Base-by-base conservation (phyloP, 2,797 vertebrate species). In the Lateolabrax maculatus region DNA sequence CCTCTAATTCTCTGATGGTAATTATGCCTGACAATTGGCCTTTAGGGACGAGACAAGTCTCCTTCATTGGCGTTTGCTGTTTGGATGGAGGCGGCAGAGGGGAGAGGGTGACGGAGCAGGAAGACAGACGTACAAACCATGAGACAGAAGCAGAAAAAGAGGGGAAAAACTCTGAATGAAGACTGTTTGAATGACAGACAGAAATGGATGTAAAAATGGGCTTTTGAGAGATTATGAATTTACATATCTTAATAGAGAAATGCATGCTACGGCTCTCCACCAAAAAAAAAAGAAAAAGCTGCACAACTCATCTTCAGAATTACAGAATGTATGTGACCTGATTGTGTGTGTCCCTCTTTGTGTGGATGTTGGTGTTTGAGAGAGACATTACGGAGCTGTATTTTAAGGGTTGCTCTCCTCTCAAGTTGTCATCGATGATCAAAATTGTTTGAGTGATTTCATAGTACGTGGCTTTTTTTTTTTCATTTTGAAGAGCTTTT, bases 21-120 rank as follows among this genome's bases (percentile, higher is more conserved):
- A 97, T 97, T 96, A 96, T 95, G 95, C 93, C 95, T 95, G 96
- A 96, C 96, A 96, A 96, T 94, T 96, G 96, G 96, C 95, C 96
- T 97, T 96, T 94, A 94, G 94, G 94, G 96, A 94, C 91, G 95
- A 96, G 94, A 96, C 94, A 86, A 95, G 95, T 95, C 95, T 94
- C 84, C 80, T 69, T 87, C 83, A 85, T 92, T 96, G 96, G 95
- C 95, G 58, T 95, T 96, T 94, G 95, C 93, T 95, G 94, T 94
- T 93, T 88, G 80, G 71, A 68, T 46, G 81, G 31, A 11, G 9
- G 51, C 68, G 79, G 75, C 56, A 75, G 77, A 48, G 57, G 63
- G 64, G 62, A 75, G 60, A 77, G 57, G 46, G 72, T 65, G 83
- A 76, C 43, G 0, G 77, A 81, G 75, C 76, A 68, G 81, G 71